Evolutionary conservation across 2,888 invertebrate genomes (phyloP).

Genomic region (Vanessa cardui): DNA sequence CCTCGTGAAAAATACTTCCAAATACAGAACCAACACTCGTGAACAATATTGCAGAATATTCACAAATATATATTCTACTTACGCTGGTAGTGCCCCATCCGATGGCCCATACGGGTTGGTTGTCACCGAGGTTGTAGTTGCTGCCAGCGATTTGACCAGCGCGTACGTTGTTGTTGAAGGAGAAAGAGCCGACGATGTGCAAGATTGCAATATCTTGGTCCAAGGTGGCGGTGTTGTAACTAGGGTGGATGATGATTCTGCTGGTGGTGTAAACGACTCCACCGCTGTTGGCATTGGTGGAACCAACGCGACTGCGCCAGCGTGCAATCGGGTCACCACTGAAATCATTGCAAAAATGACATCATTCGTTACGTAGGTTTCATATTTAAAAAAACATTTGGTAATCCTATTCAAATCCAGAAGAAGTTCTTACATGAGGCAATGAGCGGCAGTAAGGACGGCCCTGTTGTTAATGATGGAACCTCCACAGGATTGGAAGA

Average conservation of each 20-base stretch:
- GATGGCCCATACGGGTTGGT: slow-evolving; percentile 58
- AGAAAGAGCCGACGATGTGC: slow-evolving; percentile 46
- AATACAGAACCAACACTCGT: not conserved
- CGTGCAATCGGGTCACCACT: slow-evolving; percentile 33
- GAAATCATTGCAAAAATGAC: slow-evolving; percentile 8
- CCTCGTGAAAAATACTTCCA: not conserved
- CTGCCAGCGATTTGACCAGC: slow-evolving; percentile 51
- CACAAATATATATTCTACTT: too few species aligned
- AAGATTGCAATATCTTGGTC: slow-evolving; percentile 63
- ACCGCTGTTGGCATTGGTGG: slow-evolving; percentile 52
- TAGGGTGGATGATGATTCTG: slow-evolving; percentile 52
- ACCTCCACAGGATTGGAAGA: slow-evolving; percentile 41
- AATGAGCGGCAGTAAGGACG: slow-evolving; percentile 44
- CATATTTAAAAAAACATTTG: too few species aligned
- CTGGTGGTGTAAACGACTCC: slow-evolving; percentile 47
- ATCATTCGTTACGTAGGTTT: too few species aligned
- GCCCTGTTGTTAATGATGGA: slow-evolving; percentile 40
- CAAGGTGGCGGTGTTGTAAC: slow-evolving; percentile 49
- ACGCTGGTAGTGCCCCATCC: slow-evolving; percentile 63
- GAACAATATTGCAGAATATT: too few species aligned
- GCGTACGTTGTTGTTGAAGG: slow-evolving; percentile 44
- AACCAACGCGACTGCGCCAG: slow-evolving; percentile 31
- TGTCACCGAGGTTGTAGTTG: slow-evolving; percentile 52
- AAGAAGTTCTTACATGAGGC: slow-evolving; percentile 19
- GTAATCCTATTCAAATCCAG: too few species aligned